Evolutionary conservation across 2,113 vertebrate genomes (phyloP).

Genomic region (Hippopotamus amphibius): DNA sequence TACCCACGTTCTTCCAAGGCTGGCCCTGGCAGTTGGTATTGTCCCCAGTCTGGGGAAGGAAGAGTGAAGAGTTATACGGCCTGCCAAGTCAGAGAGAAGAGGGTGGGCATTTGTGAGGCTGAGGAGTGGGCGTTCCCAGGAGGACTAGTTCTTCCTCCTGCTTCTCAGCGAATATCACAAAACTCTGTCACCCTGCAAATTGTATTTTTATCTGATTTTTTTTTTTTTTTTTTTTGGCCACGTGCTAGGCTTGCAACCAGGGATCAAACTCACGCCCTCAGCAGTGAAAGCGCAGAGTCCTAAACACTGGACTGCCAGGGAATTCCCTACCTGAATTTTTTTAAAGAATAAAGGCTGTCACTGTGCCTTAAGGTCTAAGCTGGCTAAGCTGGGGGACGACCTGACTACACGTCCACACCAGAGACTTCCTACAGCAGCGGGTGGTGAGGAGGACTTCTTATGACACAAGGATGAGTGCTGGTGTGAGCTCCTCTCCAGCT

Average conservation of each 20-base stretch:
- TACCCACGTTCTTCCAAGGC: background rate
- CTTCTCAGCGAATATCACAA: background rate
- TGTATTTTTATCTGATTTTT: background rate
- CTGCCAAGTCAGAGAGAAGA: background rate
- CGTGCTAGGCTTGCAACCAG: rapidly evolving
- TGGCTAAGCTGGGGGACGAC: background rate
- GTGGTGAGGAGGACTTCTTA: background rate
- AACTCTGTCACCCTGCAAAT: background rate
- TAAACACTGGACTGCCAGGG: background rate
- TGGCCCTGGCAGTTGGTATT: background rate
- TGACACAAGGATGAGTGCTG: background rate
- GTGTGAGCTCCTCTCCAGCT: background rate
- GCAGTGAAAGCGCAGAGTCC: background rate
- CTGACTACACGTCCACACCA: background rate
- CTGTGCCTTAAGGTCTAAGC: background rate
- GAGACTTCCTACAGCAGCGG: background rate
- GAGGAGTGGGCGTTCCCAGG: background rate
- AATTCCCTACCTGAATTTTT: background rate
- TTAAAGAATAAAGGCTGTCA: background rate
- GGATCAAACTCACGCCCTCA: background rate
- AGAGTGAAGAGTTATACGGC: background rate
- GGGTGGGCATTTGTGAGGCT: background rate
- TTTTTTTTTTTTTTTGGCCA: background rate
- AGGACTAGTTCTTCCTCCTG: background rate
- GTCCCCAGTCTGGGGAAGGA: background rate